Evolutionary conservation across 2,888 invertebrate species (phyloP), one percentile per base, ranked within the genome.

Genomic region (Cryptocheilus praepositus): DNA sequence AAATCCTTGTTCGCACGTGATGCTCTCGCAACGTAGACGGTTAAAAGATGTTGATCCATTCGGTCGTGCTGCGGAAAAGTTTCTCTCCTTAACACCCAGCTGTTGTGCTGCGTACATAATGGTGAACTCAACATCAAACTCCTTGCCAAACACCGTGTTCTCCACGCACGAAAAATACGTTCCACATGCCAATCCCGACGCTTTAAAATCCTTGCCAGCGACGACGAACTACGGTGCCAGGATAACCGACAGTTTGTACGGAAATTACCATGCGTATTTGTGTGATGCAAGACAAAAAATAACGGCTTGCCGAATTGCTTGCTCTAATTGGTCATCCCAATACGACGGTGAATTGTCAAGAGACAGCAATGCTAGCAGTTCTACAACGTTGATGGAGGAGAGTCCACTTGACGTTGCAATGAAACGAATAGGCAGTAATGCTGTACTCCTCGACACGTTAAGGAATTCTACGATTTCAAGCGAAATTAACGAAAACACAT

Each of bases 191-290:
- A 25, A 68, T 0, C 36, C 36, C 4, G 83, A 84, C 0, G 66
- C 72, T 7, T 61, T 81, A 43, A 81, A 80, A 45, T 85, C 86
- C 8, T 74, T 81, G 52, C 81, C 80, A 53, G 58, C 60, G 13
- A 73, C 75, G 16, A 78, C 80, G n/a, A 85, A 83, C 65, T 84
- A 85, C 19, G 80, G 79, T 18, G 61, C 71, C 8, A 75, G 61
- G 69, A 53, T 69, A 43, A 72, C 75, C 3, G 94, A 94, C 74
- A 94, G 93, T 65, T 88, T 95, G 70, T 94, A 93, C 84, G 94
- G 94, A 43, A 95, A 95, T 88, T 95, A 95, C 88, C 94, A 95
- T 89, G 95, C 95, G 0, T 98, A 98, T 89, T 90, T 98, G 36
- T 93, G 94, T 84, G 96, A 96, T 87, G 96, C 97, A 0, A 92